phyloP scores from a whole-genome alignment of 1,140 invertebrate species.

The Ditylenchus dipsaci region DNA sequence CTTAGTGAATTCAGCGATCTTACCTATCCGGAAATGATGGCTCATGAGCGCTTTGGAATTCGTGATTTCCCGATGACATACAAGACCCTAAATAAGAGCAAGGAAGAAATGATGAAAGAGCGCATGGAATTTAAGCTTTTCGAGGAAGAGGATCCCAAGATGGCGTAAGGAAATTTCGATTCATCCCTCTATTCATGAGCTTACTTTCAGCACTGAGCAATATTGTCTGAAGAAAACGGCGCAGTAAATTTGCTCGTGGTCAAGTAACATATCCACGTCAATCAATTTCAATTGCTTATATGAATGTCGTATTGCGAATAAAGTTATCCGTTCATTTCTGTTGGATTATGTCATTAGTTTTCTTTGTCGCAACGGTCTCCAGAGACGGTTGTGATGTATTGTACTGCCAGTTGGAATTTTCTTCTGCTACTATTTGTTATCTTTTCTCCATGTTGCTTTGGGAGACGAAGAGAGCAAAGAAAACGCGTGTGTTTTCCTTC shows the following conservation, averaged over 20 bases:
- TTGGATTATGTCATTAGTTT: background rate
- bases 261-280: background rate
- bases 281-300: background rate
- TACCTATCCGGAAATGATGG: background rate
- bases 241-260: background rate
- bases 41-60: background rate
- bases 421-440: too few relatives aligned
- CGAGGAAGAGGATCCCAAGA: background rate
- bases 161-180: background rate
- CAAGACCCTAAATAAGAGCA: background rate
- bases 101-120: background rate
- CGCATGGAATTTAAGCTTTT: background rate
- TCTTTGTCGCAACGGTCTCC: background rate
- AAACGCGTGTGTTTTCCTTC: too few relatives aligned
- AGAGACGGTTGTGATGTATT: too few relatives aligned
- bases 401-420: too few relatives aligned
- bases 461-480: too few relatives aligned
- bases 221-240: background rate
- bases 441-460: too few relatives aligned
- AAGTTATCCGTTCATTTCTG: background rate
- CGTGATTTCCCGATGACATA: background rate
- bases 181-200: background rate
- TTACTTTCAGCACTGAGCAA: background rate
- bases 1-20: too few relatives aligned
- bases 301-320: background rate